Evolutionary conservation across 1,140 invertebrate genomes (phyloP), one percentile per base, ranked within the genome.

Genomic region (Aphidius gifuensis): DNA sequence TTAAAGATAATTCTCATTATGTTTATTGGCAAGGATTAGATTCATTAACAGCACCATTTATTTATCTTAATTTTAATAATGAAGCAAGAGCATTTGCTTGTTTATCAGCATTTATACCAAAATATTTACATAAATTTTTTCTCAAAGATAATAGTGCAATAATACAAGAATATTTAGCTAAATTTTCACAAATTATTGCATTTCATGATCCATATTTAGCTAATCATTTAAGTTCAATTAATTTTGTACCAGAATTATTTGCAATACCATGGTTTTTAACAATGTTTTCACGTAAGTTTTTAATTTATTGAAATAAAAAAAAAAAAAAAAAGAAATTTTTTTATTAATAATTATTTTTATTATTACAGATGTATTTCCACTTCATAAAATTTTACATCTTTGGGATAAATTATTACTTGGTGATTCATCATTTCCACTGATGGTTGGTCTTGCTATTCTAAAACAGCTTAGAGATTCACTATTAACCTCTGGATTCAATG

Each of bases 231-330:
- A 86, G 92, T 69, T 88, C 88, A 6, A 98, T 99, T 68, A 92
- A 90, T 70, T 99, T 99, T 78, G 93, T 97, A 68, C 96, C 97
- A 0, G 96, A 99, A 83, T 82, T 99, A 3, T 99, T 99, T 83
- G 94, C 97, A n/a, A 99, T 99, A 77, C 97, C 97, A 0, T 99
- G 97, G 97, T 99, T 99, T 80, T 82, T 99, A 6, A 99, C 97
- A 8, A 98, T 99, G 94, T 99, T 98, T 84, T 97, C 97, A 61
- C 97, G 94, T 97, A 85, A 89, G 92, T 90, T 62, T 60, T 55
- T 48, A 16, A 61, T 54, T 44, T 16, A 62, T 54, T 21, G 59
- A 23, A 42, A 57, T n/a, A 47, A 44, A 56, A 44, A 21, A 50
- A 43, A 32, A 32, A 32, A 32, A 44, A 21, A 50, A 43, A 32